A percentile compares a stretch with the other conserved stretches of the same genome.
Conservation (phyloP, 2,797 vertebrate genomes). For the Mormyrops attenuatus region DNA sequence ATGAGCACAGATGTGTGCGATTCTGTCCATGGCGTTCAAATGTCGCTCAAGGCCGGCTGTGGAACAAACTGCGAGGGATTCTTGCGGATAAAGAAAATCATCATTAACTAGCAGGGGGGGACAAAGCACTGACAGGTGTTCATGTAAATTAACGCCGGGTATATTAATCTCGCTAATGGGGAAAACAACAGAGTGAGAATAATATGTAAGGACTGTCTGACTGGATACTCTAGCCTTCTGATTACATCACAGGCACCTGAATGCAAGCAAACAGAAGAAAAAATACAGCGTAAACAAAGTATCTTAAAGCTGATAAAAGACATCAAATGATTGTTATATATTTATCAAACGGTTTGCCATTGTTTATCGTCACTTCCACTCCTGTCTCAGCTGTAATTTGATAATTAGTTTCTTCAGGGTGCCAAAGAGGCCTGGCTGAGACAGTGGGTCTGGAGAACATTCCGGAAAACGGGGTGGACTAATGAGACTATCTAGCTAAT, state of each 20-base stretch:
- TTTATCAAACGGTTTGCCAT: not conserved
- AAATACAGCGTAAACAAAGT: not conserved
- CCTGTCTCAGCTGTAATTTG: not conserved
- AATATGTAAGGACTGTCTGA: not conserved
- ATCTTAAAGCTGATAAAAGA: not conserved
- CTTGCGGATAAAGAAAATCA: not conserved
- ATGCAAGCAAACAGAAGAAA: not conserved
- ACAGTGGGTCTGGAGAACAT: not conserved
- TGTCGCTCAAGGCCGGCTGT: not conserved
- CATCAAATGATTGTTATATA: not conserved
- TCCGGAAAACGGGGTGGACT: not conserved
- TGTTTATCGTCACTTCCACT: not conserved
- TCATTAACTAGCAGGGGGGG: slow-evolving; percentile 17
- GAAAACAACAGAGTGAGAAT: slow-evolving; percentile 15
- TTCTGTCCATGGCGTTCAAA: not conserved
- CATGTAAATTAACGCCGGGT: slow-evolving; percentile 11
- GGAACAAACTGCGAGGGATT: slow-evolving; percentile 2
- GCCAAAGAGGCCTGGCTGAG: not conserved
- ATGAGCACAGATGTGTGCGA: not conserved
- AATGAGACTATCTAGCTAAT: not conserved
- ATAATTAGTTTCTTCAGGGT: not conserved
- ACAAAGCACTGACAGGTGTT: slow-evolving; percentile 23
- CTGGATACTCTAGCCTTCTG: not conserved
- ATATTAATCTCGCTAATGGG: slow-evolving; percentile 20
- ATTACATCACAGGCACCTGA: not conserved